Evolutionary conservation across 2,888 invertebrate genomes (phyloP), one percentile per base, ranked within the genome.

Genomic region (Agrotis ipsilon): DNA sequence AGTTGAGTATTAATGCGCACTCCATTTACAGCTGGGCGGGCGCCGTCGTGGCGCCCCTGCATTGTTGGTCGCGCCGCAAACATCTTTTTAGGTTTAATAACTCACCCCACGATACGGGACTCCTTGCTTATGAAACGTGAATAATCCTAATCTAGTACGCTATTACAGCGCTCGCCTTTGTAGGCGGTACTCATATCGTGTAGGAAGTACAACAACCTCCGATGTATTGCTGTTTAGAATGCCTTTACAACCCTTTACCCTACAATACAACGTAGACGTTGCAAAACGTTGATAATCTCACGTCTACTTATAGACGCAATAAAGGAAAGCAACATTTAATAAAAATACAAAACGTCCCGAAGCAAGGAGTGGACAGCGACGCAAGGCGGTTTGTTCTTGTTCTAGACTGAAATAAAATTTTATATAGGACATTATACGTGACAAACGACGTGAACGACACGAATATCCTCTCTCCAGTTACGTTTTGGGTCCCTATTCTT

Each of bases 1-100:
- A 94, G 94, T 94, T 90, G 91, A 90, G 92, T 93, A 95, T 95
- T 94, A 94, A 94, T 94, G 93, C 90, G 90, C 87, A 92, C 88
- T 93, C 91, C 92, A 93, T 94, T 95, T 94, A 93, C 91, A 92
- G 92, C 89, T 89, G 89, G 88, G 89, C 87, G 89, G 92, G 90
- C 92, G 94, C 89, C 93, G 86, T 84, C 82, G 85, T 79, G 91
- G 88, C 92, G 86, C 85, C 88, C 88, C 89, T 83, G 89, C 87
- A 89, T 89, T 91, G 91, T 92, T 88, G 89, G 65, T 80, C 80
- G 85, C 76, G 88, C 87, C 90, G 87, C 90, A 89, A 91, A 91
- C 90, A 88, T 92, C 90, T 85, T 85, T 84, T 83, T 81, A 82
- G 68, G 72, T 82, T 82, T 83, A 84, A 84, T 84, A 84, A 87